phyloP scores from a whole-genome alignment of 2,113 vertebrate species.

The Athene noctua region DNA sequence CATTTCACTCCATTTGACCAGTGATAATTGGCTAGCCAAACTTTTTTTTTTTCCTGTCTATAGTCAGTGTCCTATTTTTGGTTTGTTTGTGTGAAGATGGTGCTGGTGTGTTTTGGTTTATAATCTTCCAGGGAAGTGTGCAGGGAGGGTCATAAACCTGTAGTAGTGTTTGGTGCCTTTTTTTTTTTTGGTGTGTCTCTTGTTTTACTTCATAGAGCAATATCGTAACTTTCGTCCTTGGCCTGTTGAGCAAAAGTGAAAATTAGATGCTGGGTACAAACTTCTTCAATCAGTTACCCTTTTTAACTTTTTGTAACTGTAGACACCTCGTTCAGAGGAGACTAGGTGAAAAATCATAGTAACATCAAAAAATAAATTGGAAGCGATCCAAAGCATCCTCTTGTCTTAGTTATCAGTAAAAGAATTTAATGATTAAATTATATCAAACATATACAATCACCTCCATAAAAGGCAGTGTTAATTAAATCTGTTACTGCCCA shows the following conservation, averaged over 20 bases:
- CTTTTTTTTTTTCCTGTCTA: neutral
- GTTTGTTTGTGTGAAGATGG: neutral
- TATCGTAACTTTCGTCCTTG: neutral
- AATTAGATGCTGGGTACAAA: neutral
- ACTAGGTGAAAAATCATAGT: neutral
- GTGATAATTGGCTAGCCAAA: neutral
- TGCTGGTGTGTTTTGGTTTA: neutral
- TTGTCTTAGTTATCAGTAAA: too few relatives aligned
- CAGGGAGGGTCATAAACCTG: neutral
- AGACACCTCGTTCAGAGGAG: neutral
- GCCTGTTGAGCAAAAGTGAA: neutral
- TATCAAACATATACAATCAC: neutral
- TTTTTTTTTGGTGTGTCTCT: neutral
- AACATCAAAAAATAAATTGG: fast-evolving
- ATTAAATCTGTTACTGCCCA: neutral
- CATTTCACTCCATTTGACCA: neutral
- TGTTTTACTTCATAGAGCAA: neutral
- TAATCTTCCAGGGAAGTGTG: neutral
- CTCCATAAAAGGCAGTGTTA: neutral
- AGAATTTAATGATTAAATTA: neutral
- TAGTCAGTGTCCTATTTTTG: neutral
- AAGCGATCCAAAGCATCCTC: fast-evolving
- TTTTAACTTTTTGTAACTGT: neutral
- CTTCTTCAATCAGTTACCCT: neutral
- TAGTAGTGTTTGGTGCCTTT: neutral